Conservation (phyloP, 2,888 invertebrate species). For the Atherix ibis region DNA sequence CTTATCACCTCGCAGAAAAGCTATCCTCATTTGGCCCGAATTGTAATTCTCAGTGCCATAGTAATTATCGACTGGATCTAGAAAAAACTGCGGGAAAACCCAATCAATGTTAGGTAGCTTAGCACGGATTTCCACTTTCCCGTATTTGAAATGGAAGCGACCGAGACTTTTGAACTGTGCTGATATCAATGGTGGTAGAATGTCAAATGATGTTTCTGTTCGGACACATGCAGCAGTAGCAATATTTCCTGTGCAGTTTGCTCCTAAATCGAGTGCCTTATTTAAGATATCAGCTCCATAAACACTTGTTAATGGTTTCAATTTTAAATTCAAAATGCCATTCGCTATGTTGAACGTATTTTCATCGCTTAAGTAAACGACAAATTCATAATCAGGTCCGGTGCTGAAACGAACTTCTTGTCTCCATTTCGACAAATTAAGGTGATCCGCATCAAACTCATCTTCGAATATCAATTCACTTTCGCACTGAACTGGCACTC, state of each 20-base stretch:
- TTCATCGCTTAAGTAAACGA: constrained; percentile 13
- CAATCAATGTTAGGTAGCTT: constrained; percentile 59
- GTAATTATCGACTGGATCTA: constrained; percentile 43
- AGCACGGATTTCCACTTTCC: constrained; percentile 49
- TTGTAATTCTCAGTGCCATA: constrained; percentile 40
- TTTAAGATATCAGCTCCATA: constrained; percentile 7
- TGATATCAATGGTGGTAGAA: constrained; percentile 52
- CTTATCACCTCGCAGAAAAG: constrained; percentile 41
- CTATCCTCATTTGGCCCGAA: constrained; percentile 59
- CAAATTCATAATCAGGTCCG: constrained; percentile 24
- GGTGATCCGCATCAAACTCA: constrained; percentile 15
- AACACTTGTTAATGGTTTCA: constrained; percentile 10
- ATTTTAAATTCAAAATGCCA: constrained; percentile 13
- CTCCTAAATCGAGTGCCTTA: constrained; percentile 16
- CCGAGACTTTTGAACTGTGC: constrained; percentile 44
- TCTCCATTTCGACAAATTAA: constrained; percentile 20
- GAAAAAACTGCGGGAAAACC: constrained; percentile 53
- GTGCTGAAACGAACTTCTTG: constrained; percentile 22
- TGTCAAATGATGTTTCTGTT: constrained; percentile 18
- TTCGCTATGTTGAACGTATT: constrained; percentile 13
- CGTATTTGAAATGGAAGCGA: constrained; percentile 51
- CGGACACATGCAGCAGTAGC: constrained; percentile 20
- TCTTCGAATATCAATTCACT: constrained; percentile 24
- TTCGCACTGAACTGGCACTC: constrained; percentile 15
- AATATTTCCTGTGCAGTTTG: constrained; percentile 20